Base-by-base conservation (phyloP, 2,888 invertebrate species). In the Erebia ligea region DNA sequence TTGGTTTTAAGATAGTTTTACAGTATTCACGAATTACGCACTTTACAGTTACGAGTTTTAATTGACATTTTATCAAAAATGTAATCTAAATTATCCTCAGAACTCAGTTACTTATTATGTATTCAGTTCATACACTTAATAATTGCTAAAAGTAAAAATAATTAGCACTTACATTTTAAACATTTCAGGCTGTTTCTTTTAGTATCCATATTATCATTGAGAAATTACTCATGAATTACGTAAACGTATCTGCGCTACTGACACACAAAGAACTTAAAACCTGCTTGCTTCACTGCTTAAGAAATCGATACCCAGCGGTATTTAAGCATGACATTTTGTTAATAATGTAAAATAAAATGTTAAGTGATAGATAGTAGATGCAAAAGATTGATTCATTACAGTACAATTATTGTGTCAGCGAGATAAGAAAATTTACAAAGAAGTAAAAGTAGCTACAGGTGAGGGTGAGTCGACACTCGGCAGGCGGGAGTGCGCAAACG, bases 401-500 rank as follows among this genome's bases (percentile, higher is more conserved):
- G 50, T 34, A 64, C 52, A 34, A 34, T 65, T 56, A 34, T 65
- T 56, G 54, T 65, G 40, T 42, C 42, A 42, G 42, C 48, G 25
- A 52, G 54, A 59, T 65, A 66, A 57, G 58, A 65, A 58, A 40
- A 52, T 48, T 19, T n/a, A 62, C 45, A 40, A 63, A 40, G 40
- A 62, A 67, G 62, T 70, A 54, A 56, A 69, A 63, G 61, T 76
- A 67, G 50, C 50, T 15, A 67, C 71, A 71, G 77, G 73, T 70
- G 76, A 76, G 78, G 83, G 81, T 86, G 85, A n/a, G 86, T 86
- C 83, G 86, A 77, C 83, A 34, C 85, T 86, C 83, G 86, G 78
- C 83, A 80, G 82, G 83, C 83, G 80, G 84, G 86, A 83, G 83
- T 84, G 82, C 85, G 84, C 87, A 88, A 88, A 86, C 89, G 63